Conservation (phyloP, 2,797 vertebrate species). For the Heterohyrax brucei region DNA sequence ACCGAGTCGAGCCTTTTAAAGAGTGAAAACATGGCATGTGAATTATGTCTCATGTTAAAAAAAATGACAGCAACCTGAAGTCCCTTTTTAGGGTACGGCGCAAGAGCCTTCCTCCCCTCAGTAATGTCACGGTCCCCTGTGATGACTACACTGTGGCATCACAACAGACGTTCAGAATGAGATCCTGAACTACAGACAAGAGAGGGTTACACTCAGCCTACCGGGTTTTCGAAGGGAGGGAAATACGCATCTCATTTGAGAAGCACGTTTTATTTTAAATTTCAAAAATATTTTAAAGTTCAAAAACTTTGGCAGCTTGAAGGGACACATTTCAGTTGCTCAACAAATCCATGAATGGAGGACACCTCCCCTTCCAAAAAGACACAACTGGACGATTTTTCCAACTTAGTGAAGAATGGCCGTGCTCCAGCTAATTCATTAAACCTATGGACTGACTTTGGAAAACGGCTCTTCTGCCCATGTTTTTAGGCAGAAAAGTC, state of each 20-base stretch:
- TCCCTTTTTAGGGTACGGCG: background rate
- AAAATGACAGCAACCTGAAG: background rate
- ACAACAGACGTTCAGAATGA: constrained; percentile 3
- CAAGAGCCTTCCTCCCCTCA: background rate
- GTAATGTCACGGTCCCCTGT: background rate
- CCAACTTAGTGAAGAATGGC: background rate
- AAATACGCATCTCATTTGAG: constrained; percentile 30
- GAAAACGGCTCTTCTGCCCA: background rate
- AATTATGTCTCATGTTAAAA: background rate
- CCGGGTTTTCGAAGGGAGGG: background rate
- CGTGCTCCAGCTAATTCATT: background rate
- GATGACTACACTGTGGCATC: background rate
- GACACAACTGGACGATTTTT: background rate
- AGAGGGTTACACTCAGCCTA: background rate
- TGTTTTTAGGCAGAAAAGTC: background rate
- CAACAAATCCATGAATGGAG: background rate
- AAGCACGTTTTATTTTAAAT: constrained; percentile 36
- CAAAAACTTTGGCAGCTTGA: background rate
- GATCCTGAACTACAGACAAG: background rate
- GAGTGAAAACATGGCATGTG: background rate
- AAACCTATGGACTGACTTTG: constrained; percentile 23
- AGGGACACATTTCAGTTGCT: background rate
- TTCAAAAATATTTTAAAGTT: too few relatives aligned
- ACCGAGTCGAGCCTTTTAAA: background rate
- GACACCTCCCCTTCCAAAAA: constrained; percentile 58